Base-by-base conservation (phyloP, 2,888 invertebrate genomes). In the Heliconius erato region DNA sequence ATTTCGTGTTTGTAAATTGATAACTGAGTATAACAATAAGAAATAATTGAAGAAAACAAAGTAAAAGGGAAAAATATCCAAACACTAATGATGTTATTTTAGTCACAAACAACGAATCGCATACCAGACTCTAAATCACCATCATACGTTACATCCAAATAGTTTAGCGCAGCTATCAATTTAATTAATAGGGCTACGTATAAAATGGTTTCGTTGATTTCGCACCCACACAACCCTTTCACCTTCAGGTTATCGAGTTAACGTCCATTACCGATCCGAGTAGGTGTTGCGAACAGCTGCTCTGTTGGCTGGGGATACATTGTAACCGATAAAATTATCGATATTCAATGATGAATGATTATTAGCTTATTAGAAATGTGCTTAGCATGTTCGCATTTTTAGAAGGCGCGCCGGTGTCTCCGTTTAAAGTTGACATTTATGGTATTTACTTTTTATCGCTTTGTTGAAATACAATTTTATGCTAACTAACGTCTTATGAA, bases 251-350 rank as follows among this genome's bases (percentile, higher is more conserved):
- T 90, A 89, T 90, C 88, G 87, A 87, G 87, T 88, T 89, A 88
- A 87, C 87, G 87, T 86, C 88, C 87, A 89, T 91, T 90, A 89
- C 89, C 86, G 88, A 88, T 87, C 86, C 87, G 87, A 85, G 87
- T 88, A 87, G 83, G 86, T 87, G 87, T 79, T 79, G 82, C 74
- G 79, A 86, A 85, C 90, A 89, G 88, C 89, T 90, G 89, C 86
- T 85, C 84, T 85, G 85, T 85, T 85, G 86, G 86, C 86, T 40
- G 88, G 86, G 85, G 86, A 88, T 85, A 86, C 86, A 86, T 86
- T 87, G 86, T 88, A 87, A 85, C 85, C 87, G 86, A 86, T 87
- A 85, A 84, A 85, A 85, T 85, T 84, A 86, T 85, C 84, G 85
- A 85, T 84, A 85, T 63, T 79, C 81, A 74, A 82, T 87, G 84